Conservation (phyloP, 35 echinoderm and acorn worm species). For the Lytechinus pictus region DNA sequence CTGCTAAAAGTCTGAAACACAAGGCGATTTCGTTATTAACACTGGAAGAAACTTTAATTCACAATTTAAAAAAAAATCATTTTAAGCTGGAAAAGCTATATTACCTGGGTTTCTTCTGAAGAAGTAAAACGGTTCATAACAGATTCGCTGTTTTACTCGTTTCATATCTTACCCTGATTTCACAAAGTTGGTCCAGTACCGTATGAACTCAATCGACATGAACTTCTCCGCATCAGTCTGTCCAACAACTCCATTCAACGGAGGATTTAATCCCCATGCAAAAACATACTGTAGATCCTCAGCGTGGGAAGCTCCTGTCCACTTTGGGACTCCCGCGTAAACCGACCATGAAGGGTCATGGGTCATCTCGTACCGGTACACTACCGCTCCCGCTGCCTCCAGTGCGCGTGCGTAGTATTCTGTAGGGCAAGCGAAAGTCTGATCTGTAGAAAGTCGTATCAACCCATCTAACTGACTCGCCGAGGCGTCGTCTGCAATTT, state of each 20-base stretch:
- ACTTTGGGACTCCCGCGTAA: neutral
- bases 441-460: slow-evolving; percentile 69
- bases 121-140: too few species aligned
- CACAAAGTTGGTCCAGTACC: slow-evolving; percentile 85
- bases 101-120: too few species aligned
- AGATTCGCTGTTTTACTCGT: neutral
- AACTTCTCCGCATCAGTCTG: slow-evolving; percentile 65
- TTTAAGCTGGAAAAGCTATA: too few species aligned
- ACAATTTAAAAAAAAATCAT: too few species aligned
- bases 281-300: slow-evolving; percentile 88
- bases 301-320: slow-evolving; percentile 58
- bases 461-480: slow-evolving; percentile 65
- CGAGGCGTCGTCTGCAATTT: slow-evolving; percentile 59
- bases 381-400: slow-evolving; percentile 39
- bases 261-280: slow-evolving; percentile 33
- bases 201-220: slow-evolving; percentile 72
- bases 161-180: slow-evolving; percentile 83
- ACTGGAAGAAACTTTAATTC: too few species aligned
- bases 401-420: slow-evolving; percentile 62
- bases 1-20: too few species aligned
- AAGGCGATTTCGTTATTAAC: too few species aligned
- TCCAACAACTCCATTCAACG: neutral
- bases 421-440: slow-evolving; percentile 70
- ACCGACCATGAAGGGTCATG: slow-evolving; percentile 66
- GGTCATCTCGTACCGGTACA: slow-evolving; percentile 78